Conservation (phyloP, 2,888 invertebrate species). For the Tachystola acroxantha region DNA sequence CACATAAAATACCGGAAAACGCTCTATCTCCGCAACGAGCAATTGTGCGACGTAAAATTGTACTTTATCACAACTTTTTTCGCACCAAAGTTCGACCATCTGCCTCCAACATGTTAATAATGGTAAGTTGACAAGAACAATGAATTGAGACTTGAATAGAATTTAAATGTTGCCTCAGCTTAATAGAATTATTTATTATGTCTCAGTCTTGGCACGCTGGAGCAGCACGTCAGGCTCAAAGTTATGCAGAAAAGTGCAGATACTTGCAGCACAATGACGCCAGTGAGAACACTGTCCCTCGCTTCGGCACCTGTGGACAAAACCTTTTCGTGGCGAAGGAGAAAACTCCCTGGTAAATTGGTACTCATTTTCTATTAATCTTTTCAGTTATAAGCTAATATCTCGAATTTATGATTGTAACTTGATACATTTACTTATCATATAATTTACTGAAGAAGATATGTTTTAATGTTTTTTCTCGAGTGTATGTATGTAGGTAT, state of each 20-base stretch:
- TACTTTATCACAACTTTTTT: slow-evolving; percentile 87
- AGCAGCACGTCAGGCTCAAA: slow-evolving; percentile 85
- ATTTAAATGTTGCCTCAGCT: too few relatives aligned
- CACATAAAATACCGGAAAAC: slow-evolving; percentile 53
- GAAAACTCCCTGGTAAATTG: slow-evolving; percentile 90
- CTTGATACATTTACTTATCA: too few relatives aligned
- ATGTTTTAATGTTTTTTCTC: too few relatives aligned
- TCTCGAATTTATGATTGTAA: too few relatives aligned
- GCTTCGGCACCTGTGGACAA: slow-evolving; percentile 87
- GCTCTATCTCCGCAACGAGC: slow-evolving; percentile 76
- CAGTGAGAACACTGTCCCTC: slow-evolving; percentile 80
- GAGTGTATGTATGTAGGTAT: too few relatives aligned
- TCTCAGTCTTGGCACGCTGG: slow-evolving; percentile 84
- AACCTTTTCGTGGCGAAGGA: slow-evolving; percentile 89
- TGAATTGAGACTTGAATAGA: too few relatives aligned
- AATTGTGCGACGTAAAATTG: slow-evolving; percentile 84
- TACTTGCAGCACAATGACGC: slow-evolving; percentile 84
- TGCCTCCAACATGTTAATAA: slow-evolving; percentile 88
- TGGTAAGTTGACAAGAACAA: slow-evolving; percentile 73
- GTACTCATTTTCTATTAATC: too few relatives aligned
- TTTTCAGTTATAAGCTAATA: too few relatives aligned
- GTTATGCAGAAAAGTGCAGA: slow-evolving; percentile 84
- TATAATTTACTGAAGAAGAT: too few relatives aligned
- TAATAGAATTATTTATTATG: too few relatives aligned
- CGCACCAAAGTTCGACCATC: slow-evolving; percentile 84